Evolutionary conservation across 2,113 vertebrate species (phyloP).

Genomic region (Corynorhinus townsendii): DNA sequence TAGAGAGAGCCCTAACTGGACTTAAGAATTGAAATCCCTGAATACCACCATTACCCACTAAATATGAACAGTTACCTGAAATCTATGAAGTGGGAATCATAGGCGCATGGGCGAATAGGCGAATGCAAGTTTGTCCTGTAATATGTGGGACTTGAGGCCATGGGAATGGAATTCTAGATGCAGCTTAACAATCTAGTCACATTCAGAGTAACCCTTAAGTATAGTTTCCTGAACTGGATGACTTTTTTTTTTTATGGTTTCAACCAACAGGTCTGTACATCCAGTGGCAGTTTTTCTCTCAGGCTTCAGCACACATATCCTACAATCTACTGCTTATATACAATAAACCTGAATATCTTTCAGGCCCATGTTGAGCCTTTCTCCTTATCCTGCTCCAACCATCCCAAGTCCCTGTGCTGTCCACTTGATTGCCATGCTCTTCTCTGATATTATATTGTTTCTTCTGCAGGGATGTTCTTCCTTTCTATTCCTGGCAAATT

Average conservation of each 20-base stretch:
- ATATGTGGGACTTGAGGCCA: neutral
- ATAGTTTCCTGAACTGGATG: neutral
- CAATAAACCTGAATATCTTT: neutral
- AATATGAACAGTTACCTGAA: neutral
- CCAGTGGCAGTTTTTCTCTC: neutral
- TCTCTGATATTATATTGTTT: neutral
- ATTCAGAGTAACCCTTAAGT: neutral
- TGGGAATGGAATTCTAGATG: neutral
- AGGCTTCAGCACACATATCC: neutral
- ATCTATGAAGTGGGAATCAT: neutral
- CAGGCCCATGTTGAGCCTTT: neutral
- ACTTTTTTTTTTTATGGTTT: neutral
- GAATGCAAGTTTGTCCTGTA: neutral
- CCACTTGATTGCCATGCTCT: neutral
- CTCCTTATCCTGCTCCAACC: neutral
- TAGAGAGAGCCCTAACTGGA: neutral
- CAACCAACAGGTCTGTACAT: neutral
- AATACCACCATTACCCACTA: neutral
- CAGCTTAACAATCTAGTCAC: neutral
- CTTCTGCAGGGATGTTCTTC: neutral
- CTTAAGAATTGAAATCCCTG: neutral
- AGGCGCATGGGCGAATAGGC: neutral
- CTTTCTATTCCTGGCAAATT: neutral
- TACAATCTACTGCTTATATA: neutral
- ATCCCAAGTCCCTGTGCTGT: neutral